These are phyloP conservation scores for Sebastes variabilis DNA, from an alignment of 2,797 vertebrate species.

Conservation along the genomic window DNA sequence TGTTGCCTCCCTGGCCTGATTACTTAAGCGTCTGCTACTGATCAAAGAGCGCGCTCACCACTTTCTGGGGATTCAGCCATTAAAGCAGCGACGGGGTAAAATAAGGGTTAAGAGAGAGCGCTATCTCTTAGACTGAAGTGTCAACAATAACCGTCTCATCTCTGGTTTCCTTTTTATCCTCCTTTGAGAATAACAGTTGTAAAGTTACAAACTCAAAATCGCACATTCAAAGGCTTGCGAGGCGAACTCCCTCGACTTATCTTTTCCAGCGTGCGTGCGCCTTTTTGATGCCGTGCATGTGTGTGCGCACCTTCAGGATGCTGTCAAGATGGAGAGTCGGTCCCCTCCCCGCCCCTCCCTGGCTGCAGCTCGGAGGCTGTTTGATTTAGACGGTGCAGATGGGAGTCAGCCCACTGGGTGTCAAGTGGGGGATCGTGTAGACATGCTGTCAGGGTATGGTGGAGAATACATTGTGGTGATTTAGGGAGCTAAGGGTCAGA, in stretches of 20 bases:
- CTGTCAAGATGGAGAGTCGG: slow-evolving; percentile 42
- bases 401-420: slow-evolving; percentile 67
- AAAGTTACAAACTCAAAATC: slow-evolving; percentile 51
- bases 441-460: slow-evolving; percentile 67
- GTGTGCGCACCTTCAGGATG: slow-evolving; percentile 40
- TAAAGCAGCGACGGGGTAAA: slow-evolving; percentile 40
- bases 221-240: slow-evolving; percentile 43
- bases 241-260: slow-evolving; percentile 39
- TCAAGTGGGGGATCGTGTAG: slow-evolving; percentile 64
- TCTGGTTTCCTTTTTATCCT: slow-evolving; percentile 41
- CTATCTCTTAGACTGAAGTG: slow-evolving; percentile 42
- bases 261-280: background rate
- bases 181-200: slow-evolving; percentile 41
- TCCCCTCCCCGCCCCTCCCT: background rate
- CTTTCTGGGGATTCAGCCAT: slow-evolving; percentile 46
- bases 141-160: slow-evolving; percentile 63
- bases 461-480: slow-evolving; percentile 78
- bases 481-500: slow-evolving; percentile 75
- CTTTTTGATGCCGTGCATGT: slow-evolving; percentile 15
- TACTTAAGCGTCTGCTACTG: slow-evolving; percentile 62
- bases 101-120: slow-evolving; percentile 51
- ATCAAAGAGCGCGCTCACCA: slow-evolving; percentile 63
- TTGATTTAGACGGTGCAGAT: slow-evolving; percentile 76
- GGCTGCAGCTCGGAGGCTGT: slow-evolving; percentile 58
- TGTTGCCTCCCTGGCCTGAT: slow-evolving; percentile 58